Evolutionary conservation across 2,113 vertebrate species (phyloP).

Genomic region (Lepus americanus): DNA sequence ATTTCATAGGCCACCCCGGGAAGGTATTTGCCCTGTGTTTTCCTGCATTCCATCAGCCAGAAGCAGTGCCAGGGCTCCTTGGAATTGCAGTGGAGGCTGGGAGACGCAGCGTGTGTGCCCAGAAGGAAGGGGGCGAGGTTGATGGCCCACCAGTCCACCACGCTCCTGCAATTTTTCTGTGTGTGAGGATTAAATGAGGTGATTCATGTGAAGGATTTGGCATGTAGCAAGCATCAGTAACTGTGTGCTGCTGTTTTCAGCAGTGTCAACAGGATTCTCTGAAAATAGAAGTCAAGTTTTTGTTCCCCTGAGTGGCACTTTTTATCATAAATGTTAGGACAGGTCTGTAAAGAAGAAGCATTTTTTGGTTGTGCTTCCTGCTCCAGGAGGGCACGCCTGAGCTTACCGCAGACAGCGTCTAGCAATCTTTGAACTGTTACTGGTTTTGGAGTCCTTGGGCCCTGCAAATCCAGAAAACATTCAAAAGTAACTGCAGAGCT

Average conservation of each 20-base stretch:
- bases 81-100: neutral
- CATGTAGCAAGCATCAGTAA: neutral
- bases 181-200: neutral
- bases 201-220: constrained; percentile 38
- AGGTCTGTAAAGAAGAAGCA: neutral
- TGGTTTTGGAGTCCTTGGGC: neutral
- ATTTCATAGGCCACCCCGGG: neutral
- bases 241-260: neutral
- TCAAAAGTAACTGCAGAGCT: neutral
- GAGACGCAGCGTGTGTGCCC: neutral
- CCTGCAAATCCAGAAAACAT: constrained; percentile 26
- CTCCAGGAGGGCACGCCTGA: neutral
- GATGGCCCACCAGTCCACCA: neutral
- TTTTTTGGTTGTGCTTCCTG: neutral
- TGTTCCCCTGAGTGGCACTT: neutral
- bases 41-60: neutral
- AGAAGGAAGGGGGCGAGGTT: neutral
- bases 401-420: neutral
- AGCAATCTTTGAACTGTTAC: neutral
- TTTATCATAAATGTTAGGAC: constrained; percentile 31
- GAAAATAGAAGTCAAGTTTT: neutral
- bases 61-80: neutral
- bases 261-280: constrained; percentile 5
- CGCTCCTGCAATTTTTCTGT: neutral
- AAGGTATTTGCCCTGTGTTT: neutral